Evolutionary conservation across 2,888 invertebrate genomes (phyloP).

Genomic region (Dryocosmus kuriphilus): DNA sequence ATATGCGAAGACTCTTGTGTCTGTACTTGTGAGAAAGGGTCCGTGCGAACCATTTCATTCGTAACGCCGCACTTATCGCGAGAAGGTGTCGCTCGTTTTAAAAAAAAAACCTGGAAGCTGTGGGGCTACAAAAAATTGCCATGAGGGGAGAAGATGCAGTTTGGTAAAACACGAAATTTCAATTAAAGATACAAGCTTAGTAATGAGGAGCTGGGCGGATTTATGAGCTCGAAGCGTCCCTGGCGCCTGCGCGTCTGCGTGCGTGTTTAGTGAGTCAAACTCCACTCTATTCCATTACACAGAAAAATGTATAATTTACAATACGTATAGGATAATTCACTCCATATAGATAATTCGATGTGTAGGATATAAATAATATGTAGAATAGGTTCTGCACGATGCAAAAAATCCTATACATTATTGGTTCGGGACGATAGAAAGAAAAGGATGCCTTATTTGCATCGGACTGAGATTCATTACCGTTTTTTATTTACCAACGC

Average conservation of each 20-base stretch:
- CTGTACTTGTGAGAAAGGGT: constrained; percentile 32
- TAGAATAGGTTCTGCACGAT: not conserved
- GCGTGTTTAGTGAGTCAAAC: constrained; percentile 5
- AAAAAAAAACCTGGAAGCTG: constrained; percentile 66
- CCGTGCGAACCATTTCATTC: constrained; percentile 54
- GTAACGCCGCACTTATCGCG: constrained; percentile 64
- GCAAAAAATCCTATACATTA: not conserved
- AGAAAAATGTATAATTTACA: not conserved
- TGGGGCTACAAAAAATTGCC: constrained; percentile 33
- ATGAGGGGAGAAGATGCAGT: constrained; percentile 53
- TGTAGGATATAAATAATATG: not conserved
- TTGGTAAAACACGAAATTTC: constrained; percentile 81
- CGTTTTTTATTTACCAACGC: constrained; percentile 46
- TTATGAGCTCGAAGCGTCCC: constrained; percentile 68
- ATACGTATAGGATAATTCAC: not conserved
- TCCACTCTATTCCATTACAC: not conserved
- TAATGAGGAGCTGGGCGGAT: constrained; percentile 78
- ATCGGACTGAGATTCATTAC: constrained; percentile 67
- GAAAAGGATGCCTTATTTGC: constrained; percentile 61
- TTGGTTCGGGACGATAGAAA: not conserved
- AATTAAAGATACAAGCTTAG: constrained; percentile 82
- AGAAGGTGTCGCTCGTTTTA: constrained; percentile 67
- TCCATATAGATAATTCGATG: no score
- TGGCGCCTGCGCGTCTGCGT: constrained; percentile 66
- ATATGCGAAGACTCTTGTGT: constrained; percentile 7